A percentile compares a stretch with the other conserved stretches of the same genome.
Evolutionary conservation across 2,113 vertebrate genomes (phyloP).

Genomic region (Kryptolebias marmoratus): DNA sequence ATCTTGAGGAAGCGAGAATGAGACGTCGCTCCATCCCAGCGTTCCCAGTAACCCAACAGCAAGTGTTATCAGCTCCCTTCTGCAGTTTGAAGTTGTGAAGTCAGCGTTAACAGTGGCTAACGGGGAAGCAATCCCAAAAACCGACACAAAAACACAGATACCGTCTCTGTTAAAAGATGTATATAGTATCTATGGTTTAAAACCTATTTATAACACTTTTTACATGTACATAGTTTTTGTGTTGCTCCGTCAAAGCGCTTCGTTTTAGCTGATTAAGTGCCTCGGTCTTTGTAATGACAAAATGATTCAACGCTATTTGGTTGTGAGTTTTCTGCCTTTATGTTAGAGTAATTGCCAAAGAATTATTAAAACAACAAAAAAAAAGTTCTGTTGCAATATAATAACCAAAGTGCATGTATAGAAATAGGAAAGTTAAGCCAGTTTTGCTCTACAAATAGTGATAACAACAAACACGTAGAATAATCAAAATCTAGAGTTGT

Average conservation of each 20-base stretch:
- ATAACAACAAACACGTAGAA: constrained; percentile 61
- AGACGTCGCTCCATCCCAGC: constrained; percentile 49
- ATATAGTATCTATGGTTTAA: constrained; percentile 99
- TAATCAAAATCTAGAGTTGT: constrained; percentile 59
- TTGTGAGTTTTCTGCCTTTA: constrained; percentile 56
- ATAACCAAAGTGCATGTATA: constrained; percentile 82
- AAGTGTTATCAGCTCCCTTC: constrained; percentile 44
- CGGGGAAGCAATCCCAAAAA: constrained; percentile 52
- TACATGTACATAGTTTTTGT: constrained; percentile 99
- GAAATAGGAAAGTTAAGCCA: constrained; percentile 54
- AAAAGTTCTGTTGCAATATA: constrained; percentile 66
- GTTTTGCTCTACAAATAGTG: constrained; percentile 61
- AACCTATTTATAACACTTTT: constrained; percentile 99
- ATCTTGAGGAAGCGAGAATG: constrained; percentile 97
- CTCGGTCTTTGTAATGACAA: constrained; percentile 83
- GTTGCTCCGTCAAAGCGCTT: constrained; percentile 88
- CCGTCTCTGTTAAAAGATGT: constrained; percentile 96
- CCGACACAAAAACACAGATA: constrained; percentile 80
- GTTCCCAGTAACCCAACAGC: constrained; percentile 47
- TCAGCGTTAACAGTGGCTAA: constrained; percentile 32
- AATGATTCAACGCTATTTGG: constrained; percentile 72
- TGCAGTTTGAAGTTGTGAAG: constrained; percentile 53
- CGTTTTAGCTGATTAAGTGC: constrained; percentile 88
- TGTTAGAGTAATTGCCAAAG: constrained; percentile 71
- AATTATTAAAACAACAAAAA: constrained; percentile 45